Conservation (phyloP, 2,797 vertebrate species). For the Stomatorhinus walkeri region DNA sequence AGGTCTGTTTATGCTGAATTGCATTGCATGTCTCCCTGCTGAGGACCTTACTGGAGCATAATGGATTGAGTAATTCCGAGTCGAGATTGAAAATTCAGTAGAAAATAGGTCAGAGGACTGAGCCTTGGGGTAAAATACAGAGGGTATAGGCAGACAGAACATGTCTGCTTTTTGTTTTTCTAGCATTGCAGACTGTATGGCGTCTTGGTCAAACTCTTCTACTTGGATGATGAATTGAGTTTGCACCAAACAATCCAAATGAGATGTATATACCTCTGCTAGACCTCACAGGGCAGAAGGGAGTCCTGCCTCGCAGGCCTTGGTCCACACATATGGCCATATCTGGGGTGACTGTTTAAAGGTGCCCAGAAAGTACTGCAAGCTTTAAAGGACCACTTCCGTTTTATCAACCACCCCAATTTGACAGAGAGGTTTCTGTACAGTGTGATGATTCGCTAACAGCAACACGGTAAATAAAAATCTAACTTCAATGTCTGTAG, state of each 20-base stretch:
- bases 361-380: neutral
- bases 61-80: neutral
- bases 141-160: neutral
- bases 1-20: neutral
- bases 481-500: neutral
- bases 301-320: neutral
- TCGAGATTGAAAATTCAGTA: neutral
- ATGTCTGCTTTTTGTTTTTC: neutral
- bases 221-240: neutral
- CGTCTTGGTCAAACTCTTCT: neutral
- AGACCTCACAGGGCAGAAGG: neutral
- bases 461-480: neutral
- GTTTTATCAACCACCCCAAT: neutral
- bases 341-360: neutral
- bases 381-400: neutral
- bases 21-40: neutral
- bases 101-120: neutral
- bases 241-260: neutral
- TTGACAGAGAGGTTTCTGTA: neutral
- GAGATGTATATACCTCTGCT: neutral
- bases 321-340: neutral
- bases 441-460: neutral
- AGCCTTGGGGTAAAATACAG: neutral
- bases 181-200: neutral
- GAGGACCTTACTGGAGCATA: neutral